phyloP scores from a whole-genome alignment of 2,888 invertebrate species.

The Chrysolina oricalcia region DNA sequence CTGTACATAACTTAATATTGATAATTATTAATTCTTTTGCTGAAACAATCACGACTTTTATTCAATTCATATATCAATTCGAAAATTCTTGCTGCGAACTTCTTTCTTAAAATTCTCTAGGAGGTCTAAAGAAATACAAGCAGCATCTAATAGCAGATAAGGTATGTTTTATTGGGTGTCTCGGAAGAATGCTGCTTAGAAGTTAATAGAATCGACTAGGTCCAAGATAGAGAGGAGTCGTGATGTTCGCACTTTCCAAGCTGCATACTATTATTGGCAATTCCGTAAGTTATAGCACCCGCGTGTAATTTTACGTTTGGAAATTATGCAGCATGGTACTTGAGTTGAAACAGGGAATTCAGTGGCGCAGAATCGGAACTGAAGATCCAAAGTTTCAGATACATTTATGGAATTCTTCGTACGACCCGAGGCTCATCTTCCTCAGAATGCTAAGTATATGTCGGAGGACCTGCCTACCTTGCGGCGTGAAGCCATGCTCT shows the following conservation, averaged over 20 bases:
- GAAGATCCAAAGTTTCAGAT: too few species aligned
- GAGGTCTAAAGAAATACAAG: not conserved
- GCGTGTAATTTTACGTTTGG: conserved; percentile 54
- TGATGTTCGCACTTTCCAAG: conserved; percentile 63
- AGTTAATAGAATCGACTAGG: conserved; percentile 57
- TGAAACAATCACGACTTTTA: too few species aligned
- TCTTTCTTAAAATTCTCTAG: too few species aligned
- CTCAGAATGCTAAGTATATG: too few species aligned
- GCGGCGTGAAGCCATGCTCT: too few species aligned
- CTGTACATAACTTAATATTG: too few species aligned
- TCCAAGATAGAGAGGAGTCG: conserved; percentile 56
- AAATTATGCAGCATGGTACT: conserved; percentile 41
- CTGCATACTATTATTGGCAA: conserved; percentile 59
- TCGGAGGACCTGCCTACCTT: too few species aligned
- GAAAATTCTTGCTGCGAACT: too few species aligned
- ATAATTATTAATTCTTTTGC: too few species aligned
- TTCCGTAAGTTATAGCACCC: conserved; percentile 54
- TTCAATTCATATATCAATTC: too few species aligned
- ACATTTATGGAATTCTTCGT: too few species aligned
- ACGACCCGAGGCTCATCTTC: too few species aligned
- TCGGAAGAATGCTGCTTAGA: conserved; percentile 55
- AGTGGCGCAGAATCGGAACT: not conserved
- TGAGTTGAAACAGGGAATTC: not conserved
- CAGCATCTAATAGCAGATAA: conserved; percentile 17
- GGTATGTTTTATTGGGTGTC: conserved; percentile 55